Evolutionary conservation across 2,113 vertebrate genomes (phyloP).

Genomic region (Odobenus rosmarus): DNA sequence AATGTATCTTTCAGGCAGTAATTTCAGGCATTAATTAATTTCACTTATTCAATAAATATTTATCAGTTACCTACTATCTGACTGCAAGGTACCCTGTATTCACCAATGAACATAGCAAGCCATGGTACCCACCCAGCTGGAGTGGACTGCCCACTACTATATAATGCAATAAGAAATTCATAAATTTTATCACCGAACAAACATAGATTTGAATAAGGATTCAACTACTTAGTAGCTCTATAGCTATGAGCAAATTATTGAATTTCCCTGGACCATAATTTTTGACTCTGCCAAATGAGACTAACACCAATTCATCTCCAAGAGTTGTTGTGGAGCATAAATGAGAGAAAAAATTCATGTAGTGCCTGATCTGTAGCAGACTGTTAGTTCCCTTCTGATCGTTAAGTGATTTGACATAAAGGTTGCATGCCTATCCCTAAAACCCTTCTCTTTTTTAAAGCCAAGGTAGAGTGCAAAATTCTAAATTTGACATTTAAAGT

Average conservation of each 20-base stretch:
- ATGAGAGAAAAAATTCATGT: not conserved
- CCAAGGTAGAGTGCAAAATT: not conserved
- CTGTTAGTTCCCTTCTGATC: not conserved
- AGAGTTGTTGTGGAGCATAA: not conserved
- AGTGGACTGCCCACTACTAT: not conserved
- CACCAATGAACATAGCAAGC: not conserved
- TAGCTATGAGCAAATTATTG: not conserved
- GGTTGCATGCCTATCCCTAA: not conserved
- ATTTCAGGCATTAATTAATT: not conserved
- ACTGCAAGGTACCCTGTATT: not conserved
- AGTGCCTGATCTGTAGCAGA: not conserved
- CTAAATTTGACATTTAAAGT: slow-evolving; percentile 1
- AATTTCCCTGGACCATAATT: not conserved
- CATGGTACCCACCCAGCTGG: not conserved
- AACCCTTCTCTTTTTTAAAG: not conserved
- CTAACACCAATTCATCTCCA: not conserved
- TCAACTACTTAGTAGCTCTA: not conserved
- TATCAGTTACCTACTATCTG: not conserved
- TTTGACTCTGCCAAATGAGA: not conserved
- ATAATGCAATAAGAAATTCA: not conserved
- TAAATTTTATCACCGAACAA: not conserved
- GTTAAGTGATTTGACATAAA: not conserved
- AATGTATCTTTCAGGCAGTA: not conserved
- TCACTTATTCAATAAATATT: not conserved
- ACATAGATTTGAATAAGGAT: not conserved